phyloP scores from a whole-genome alignment of 1,140 invertebrate genomes.

The Aphelinus certus region DNA sequence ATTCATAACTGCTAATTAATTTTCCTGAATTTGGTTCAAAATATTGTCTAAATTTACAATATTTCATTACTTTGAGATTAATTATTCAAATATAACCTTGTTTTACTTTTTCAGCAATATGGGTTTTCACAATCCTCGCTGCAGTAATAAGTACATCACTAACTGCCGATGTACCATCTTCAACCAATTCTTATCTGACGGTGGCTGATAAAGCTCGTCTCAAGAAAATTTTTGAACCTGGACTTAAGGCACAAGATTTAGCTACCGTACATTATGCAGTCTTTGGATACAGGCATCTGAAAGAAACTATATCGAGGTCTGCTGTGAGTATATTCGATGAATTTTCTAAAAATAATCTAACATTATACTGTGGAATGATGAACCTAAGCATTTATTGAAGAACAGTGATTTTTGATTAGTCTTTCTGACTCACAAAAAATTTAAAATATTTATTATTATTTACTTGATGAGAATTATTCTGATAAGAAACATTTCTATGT shows the following conservation, averaged over 20 bases:
- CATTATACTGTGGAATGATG: conserved; percentile 51
- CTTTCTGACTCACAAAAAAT: conserved; percentile 55
- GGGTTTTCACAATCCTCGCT: conserved; percentile 37
- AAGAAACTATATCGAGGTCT: conserved; percentile 62
- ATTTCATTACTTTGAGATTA: no score
- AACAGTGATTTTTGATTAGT: conserved; percentile 63
- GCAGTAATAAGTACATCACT: conserved; percentile 38
- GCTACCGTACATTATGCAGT: conserved; percentile 68
- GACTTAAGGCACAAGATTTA: conserved; percentile 66
- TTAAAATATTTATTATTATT: background rate
- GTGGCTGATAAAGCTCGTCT: conserved; percentile 66
- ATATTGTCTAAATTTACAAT: no score
- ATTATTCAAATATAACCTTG: conserved; percentile 2
- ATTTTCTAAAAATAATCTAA: conserved; percentile 9
- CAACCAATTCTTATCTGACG: conserved; percentile 68
- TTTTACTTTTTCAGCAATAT: conserved; percentile 46
- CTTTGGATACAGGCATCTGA: conserved; percentile 67
- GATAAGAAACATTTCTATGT: conserved; percentile 6
- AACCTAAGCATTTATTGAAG: conserved; percentile 51
- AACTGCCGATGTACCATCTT: conserved; percentile 47
- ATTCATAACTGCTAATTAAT: no score
- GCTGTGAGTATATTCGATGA: conserved; percentile 57
- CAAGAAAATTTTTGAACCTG: conserved; percentile 67
- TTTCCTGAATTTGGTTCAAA: no score
- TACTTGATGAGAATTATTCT: background rate